Evolutionary conservation across 2,888 invertebrate genomes (phyloP).

Genomic region (Onthophagus sagittarius): DNA sequence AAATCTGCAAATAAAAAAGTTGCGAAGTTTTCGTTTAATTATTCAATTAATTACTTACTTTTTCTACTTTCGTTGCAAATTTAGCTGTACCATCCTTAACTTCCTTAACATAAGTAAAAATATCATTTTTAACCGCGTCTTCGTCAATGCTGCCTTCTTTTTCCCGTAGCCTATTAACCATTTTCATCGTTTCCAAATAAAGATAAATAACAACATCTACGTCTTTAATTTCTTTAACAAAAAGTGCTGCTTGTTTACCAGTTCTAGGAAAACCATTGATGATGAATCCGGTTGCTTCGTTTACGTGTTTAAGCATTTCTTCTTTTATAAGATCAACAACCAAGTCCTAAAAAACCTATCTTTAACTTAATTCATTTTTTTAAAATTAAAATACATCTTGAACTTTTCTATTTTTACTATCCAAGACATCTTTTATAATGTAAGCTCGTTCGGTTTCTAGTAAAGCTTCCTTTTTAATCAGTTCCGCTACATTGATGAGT

Average conservation of each 20-base stretch:
- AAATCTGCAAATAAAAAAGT: constrained; percentile 27
- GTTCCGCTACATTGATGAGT: constrained; percentile 42
- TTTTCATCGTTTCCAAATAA: constrained; percentile 32
- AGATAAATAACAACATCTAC: constrained; percentile 40
- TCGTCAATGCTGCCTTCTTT: constrained; percentile 21
- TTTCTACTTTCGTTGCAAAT: constrained; percentile 33
- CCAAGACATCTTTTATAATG: constrained; percentile 50
- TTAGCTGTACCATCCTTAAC: constrained; percentile 31
- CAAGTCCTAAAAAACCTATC: constrained; percentile 15
- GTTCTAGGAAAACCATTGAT: constrained; percentile 58
- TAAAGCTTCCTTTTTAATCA: constrained; percentile 50
- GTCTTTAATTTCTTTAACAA: constrained; percentile 39
- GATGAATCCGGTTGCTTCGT: constrained; percentile 50
- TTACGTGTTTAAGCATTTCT: constrained; percentile 18
- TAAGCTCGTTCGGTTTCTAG: constrained; percentile 53
- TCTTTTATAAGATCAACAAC: constrained; percentile 23
- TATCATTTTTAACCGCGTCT: constrained; percentile 25
- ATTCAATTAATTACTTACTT: constrained; percentile 19
- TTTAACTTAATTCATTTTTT: constrained; percentile 13
- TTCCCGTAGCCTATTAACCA: constrained; percentile 29
- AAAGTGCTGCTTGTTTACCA: constrained; percentile 42
- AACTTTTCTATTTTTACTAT: constrained; percentile 46
- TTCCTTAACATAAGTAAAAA: constrained; percentile 34
- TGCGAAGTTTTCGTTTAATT: not conserved
- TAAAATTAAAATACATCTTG: constrained; percentile 33